These are phyloP conservation scores for Spilarctia lutea DNA, from an alignment of 2,888 invertebrate genomes.

Conservation along the genomic window DNA sequence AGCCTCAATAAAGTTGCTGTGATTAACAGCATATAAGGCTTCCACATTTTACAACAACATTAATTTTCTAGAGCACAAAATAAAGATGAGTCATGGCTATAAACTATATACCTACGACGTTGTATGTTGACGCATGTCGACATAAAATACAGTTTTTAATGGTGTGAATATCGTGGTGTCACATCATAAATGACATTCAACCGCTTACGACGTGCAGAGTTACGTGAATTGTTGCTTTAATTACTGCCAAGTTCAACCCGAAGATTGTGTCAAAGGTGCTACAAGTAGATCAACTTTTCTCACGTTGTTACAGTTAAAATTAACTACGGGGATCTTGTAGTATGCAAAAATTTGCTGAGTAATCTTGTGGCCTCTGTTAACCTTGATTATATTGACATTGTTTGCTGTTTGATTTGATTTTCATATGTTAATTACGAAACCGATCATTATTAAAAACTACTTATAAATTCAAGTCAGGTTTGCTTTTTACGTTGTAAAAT, in stretches of 20 bases:
- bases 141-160: constrained; percentile 69
- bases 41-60: constrained; percentile 33
- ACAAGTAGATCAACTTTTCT: constrained; percentile 61
- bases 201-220: constrained; percentile 47
- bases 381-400: background rate
- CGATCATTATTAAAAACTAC: background rate
- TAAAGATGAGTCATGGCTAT: constrained; percentile 66
- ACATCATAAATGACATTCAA: constrained; percentile 53
- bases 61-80: constrained; percentile 45
- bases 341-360: constrained; percentile 29
- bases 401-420: background rate
- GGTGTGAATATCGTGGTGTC: constrained; percentile 66
- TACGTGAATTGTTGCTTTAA: constrained; percentile 68
- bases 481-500: background rate
- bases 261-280: constrained; percentile 76
- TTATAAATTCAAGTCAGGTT: background rate
- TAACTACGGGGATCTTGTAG: constrained; percentile 37
- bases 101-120: constrained; percentile 46
- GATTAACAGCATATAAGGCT: constrained; percentile 39
- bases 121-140: constrained; percentile 48
- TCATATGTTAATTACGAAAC: background rate
- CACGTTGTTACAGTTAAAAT: constrained; percentile 57
- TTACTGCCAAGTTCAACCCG: constrained; percentile 66
- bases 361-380: constrained; percentile 22
- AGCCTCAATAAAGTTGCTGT: constrained; percentile 37